phyloP scores from a whole-genome alignment of 1,140 invertebrate species.

The Ostrea denselamellosa region DNA sequence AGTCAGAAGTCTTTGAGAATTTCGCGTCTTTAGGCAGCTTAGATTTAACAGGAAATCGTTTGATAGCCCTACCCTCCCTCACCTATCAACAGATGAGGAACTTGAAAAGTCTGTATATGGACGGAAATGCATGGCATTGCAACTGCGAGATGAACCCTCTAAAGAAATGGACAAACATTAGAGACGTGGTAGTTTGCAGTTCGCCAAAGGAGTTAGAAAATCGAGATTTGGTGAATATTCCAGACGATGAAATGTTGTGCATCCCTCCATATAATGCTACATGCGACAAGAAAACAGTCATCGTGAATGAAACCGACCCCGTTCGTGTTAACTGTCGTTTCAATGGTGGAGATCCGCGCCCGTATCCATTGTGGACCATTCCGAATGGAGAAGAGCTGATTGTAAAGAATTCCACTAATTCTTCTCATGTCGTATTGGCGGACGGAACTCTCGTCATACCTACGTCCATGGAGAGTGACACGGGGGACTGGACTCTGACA shows the following conservation, averaged over 20 bases:
- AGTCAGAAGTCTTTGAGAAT: constrained; percentile 1
- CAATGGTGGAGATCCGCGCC: constrained; percentile 18
- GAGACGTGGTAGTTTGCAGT: neutral
- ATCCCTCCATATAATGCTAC: constrained; percentile 21
- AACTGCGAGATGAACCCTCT: constrained; percentile 33
- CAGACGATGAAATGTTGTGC: constrained; percentile 12
- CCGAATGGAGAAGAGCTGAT: neutral
- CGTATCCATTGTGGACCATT: neutral
- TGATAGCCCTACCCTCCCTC: neutral
- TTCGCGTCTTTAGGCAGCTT: neutral
- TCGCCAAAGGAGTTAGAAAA: constrained; percentile 7
- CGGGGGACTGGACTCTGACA: constrained; percentile 6
- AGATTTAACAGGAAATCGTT: constrained; percentile 5
- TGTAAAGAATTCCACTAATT: constrained; percentile 26
- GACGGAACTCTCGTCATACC: constrained; percentile 13
- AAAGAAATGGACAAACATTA: constrained; percentile 26
- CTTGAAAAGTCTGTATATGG: constrained; percentile 7
- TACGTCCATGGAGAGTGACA: neutral
- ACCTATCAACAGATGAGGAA: neutral
- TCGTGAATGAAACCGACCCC: neutral
- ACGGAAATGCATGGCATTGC: constrained; percentile 27
- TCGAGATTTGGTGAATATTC: neutral
- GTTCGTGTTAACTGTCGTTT: constrained; percentile 10
- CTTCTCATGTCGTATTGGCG: neutral
- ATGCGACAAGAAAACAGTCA: neutral